Evolutionary conservation across 1,140 invertebrate genomes (phyloP).

Genomic region (Drosophila biarmipes): DNA sequence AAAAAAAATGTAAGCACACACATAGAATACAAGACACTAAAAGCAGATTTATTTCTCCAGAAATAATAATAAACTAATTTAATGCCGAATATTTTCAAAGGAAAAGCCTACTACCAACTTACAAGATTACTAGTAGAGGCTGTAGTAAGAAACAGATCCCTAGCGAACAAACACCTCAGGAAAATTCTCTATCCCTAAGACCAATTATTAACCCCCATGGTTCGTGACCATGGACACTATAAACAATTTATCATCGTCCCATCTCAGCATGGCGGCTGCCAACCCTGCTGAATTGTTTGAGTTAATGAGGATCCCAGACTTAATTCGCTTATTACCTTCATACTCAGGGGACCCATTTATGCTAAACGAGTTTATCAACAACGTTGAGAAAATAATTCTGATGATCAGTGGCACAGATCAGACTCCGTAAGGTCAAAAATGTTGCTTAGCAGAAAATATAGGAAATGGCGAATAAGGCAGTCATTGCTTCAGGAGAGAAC

Average conservation of each 20-base stretch:
- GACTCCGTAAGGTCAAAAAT: background rate
- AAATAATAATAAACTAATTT: background rate
- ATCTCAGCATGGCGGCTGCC: background rate
- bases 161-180: background rate
- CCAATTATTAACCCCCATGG: background rate
- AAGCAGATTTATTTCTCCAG: background rate
- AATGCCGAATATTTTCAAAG: background rate
- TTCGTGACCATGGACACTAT: background rate
- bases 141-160: background rate
- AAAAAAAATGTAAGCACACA: no score
- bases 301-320: background rate
- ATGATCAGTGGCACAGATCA: background rate
- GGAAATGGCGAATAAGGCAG: background rate
- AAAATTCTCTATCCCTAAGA: background rate
- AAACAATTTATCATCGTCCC: background rate
- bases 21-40: no score
- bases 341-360: background rate
- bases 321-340: background rate
- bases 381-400: background rate
- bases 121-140: background rate
- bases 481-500: background rate
- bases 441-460: background rate
- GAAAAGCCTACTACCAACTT: background rate
- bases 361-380: background rate
- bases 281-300: background rate